A percentile compares a stretch with the other conserved stretches of the same genome.
Evolutionary conservation across 2,888 invertebrate species (phyloP).

Genomic region (Mimas tiliae): DNA sequence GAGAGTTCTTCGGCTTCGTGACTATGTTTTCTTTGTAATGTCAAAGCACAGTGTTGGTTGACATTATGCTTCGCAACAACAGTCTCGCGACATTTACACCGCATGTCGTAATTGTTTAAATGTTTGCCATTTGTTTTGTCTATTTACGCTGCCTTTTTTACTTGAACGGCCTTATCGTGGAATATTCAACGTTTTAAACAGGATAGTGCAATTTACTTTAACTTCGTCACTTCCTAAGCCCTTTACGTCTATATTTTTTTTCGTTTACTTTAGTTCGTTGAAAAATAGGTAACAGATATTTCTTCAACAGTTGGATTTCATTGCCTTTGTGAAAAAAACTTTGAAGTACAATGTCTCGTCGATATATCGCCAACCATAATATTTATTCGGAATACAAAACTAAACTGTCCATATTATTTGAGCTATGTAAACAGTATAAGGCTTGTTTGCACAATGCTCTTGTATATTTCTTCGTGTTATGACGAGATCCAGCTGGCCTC

Average conservation of each 20-base stretch:
- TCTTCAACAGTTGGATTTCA: not conserved
- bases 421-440: conserved; percentile 24
- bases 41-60: conserved; percentile 42
- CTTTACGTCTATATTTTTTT: not conserved
- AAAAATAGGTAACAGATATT: not conserved
- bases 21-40: conserved; percentile 35
- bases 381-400: conserved; percentile 34
- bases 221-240: not conserved
- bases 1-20: conserved; percentile 25
- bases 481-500: conserved; percentile 40
- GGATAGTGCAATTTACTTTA: conserved; percentile 2
- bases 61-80: conserved; percentile 41
- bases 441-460: conserved; percentile 30
- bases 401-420: conserved; percentile 33
- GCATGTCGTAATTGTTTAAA: conserved; percentile 53
- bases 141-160: conserved; percentile 33
- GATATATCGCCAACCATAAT: conserved; percentile 30
- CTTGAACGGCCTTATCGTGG: conserved; percentile 30
- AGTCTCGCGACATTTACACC: conserved; percentile 48
- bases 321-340: not conserved
- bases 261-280: not conserved
- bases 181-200: conserved; percentile 8
- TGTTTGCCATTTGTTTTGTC: conserved; percentile 54
- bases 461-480: conserved; percentile 30
- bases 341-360: not conserved